Conservation (phyloP, 2,888 invertebrate genomes). For the Willowsia nigromaculata region DNA sequence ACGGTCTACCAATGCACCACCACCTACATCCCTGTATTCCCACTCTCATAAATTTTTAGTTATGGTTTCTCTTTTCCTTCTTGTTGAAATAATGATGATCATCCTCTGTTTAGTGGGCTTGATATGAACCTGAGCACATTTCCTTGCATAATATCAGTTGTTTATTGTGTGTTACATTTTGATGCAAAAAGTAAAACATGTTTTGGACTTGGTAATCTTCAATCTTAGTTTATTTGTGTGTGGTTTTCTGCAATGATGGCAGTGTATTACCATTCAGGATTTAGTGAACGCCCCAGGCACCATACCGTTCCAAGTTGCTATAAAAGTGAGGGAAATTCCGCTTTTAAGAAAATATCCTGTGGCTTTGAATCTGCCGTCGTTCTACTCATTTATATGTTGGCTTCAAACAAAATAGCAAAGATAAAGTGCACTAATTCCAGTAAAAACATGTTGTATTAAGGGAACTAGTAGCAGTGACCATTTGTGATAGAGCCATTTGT, state of each 20-base stretch:
- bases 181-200: too few species aligned
- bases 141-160: too few species aligned
- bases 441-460: neutral
- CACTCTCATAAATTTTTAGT: neutral
- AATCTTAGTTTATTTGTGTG: neutral
- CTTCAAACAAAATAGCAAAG: neutral
- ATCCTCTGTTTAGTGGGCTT: neutral
- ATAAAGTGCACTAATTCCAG: neutral
- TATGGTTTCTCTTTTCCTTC: neutral
- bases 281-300: neutral
- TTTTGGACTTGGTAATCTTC: too few species aligned
- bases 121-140: too few species aligned
- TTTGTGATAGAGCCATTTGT: conserved; percentile 16
- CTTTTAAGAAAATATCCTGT: neutral
- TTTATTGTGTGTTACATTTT: too few species aligned
- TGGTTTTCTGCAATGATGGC: neutral
- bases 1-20: neutral
- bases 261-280: neutral
- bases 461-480: neutral
- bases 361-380: neutral
- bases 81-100: neutral
- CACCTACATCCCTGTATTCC: neutral
- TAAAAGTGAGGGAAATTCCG: neutral
- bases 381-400: neutral
- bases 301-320: neutral